Evolutionary conservation across 2,797 vertebrate genomes (phyloP), one percentile per base, ranked within the genome.

Genomic region (Tinamus major): DNA sequence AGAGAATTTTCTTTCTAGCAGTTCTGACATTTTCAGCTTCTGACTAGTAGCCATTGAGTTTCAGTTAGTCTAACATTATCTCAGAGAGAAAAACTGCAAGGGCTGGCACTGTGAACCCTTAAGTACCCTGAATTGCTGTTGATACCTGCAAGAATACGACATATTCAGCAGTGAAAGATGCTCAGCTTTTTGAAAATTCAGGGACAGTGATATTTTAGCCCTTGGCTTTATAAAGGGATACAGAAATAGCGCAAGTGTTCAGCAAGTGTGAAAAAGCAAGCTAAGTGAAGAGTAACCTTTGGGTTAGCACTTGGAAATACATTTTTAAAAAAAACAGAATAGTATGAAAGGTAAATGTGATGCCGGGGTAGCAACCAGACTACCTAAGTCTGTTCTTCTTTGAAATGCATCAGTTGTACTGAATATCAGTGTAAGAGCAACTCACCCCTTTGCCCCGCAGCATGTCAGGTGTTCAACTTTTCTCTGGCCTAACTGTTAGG

Each of bases 281-380:
- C 48, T 63, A 88, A 90, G 68, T n/a, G 67, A 79, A 49, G 56
- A 33, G 10, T 10, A 59, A 39, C 7, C n/a, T 27, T 72, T 0
- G 2, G 13, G 35, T 63, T 61, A 77, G 51, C 2, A 2, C 27
- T 74, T 67, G 1, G 0, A 79, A 92, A 67, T 5, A 14, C 4
- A 10, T 64, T 49, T 13, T 12, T 24, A 49, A 49, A 70, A 42
- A 82, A 79, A 17, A 67, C 9, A 33, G 7, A 44, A 64, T 27
- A 35, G 41, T 46, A 44, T 39, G 31, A 48, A 67, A 85, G 75
- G 24, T 18, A 87, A 93, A 69, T 20, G 41, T 1, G n/a, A 42
- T 21, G 21, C 53, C 19, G 27, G 24, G n/a, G 21, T n/a, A 16
- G 35, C 20, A 62, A 14, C 16, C 51, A n/a, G 1, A 0, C 9